These are phyloP conservation scores for Dimorphilus gyrociliatus DNA, from an alignment of 2,888 invertebrate species.

Conservation along the genomic window DNA sequence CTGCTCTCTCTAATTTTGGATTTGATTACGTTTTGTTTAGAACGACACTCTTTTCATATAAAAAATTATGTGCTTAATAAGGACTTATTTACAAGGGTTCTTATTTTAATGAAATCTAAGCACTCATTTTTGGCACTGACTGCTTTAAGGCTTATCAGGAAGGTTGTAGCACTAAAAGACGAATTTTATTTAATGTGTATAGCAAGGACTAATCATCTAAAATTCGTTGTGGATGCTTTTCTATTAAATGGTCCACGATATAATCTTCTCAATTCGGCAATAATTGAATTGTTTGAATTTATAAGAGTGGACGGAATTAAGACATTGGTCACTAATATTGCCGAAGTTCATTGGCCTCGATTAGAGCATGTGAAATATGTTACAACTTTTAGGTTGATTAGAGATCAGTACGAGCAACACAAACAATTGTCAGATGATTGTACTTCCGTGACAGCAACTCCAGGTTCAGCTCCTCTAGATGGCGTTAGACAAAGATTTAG, in stretches of 20 bases:
- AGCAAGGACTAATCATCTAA: conserved; percentile 79
- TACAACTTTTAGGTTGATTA: conserved; percentile 86
- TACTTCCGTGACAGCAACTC: background rate
- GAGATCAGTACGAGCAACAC: conserved; percentile 40
- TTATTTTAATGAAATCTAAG: conserved; percentile 86
- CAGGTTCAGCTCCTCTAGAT: too few relatives aligned
- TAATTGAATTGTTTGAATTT: conserved; percentile 97
- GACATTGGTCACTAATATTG: conserved; percentile 57
- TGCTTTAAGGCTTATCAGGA: conserved; percentile 88
- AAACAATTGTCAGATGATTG: conserved; percentile 24
- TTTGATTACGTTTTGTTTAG: conserved; percentile 89
- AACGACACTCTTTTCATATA: conserved; percentile 96
- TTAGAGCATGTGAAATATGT: conserved; percentile 91
- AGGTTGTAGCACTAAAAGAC: conserved; percentile 89
- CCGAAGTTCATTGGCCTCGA: conserved; percentile 85
- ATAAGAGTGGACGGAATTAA: conserved; percentile 56
- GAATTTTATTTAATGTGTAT: conserved; percentile 96
- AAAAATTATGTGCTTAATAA: conserved; percentile 93
- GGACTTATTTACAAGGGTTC: conserved; percentile 80
- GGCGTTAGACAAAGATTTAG: conserved; percentile 53
- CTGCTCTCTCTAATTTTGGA: conserved; percentile 83
- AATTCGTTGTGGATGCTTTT: conserved; percentile 88
- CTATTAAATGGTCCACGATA: conserved; percentile 90
- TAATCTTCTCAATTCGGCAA: conserved; percentile 94
- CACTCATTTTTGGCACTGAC: conserved; percentile 90